Base-by-base conservation (phyloP, 2,888 invertebrate genomes). In the Andrena flavipes region DNA sequence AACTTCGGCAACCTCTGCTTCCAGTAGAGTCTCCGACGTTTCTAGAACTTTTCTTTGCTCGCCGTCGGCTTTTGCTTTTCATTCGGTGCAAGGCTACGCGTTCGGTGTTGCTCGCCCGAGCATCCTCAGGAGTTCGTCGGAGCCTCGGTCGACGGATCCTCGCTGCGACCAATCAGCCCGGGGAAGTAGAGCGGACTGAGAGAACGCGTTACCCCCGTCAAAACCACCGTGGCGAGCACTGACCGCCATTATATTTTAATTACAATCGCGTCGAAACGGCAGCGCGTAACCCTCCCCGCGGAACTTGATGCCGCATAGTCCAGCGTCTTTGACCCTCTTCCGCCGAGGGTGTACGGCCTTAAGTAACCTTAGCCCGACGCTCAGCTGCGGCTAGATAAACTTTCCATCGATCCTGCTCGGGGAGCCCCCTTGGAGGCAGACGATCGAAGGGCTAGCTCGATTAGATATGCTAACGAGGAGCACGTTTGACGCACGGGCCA, bases 101-200 rank as follows among this genome's bases (percentile, higher is more conserved):
- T 56, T 26, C 10, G 23, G 13, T 23, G 56, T 56, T 56, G 23
- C 13, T 56, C 26, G 23, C 3, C 35, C 29, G 33, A 20, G 2
- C 13, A 20, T 56, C 72, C 2, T 10, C 13, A 23, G 30, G 23
- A 62, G 0, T 48, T 49, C 23, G 49, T 26, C 54, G 16, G 35
- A 48, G 67, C 23, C 16, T 33, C 30, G 29, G 16, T 10, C 8
- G 20, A 1, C 26, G 26, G 54, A 2, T 10, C 82, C 84, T 84
- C 86, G 84, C 87, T 82, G 89, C 91, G 88, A 89, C 92, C 91
- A 91, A 82, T 84, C 89, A 87, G 87, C 84, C 48, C 75, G 87
- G 76, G 88, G 84, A 83, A 89, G 81, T 70, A 75, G 75, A 83
- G 80, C 54, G 79, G 87, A 93, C 92, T 93, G 91, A 90, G 71